phyloP scores from a whole-genome alignment of 2,797 vertebrate species.

The Rhinophrynus dorsalis region DNA sequence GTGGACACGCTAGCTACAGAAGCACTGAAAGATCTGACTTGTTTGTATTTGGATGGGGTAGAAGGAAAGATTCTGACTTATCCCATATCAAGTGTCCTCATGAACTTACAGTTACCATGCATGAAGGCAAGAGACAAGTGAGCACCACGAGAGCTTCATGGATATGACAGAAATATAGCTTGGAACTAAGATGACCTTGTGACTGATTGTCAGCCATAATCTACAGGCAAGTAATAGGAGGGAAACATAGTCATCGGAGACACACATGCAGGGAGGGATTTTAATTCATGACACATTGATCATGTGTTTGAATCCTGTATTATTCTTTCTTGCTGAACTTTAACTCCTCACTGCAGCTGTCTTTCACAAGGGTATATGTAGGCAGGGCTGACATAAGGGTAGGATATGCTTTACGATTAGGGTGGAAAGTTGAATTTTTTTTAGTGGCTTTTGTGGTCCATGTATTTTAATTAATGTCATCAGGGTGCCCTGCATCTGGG shows the following conservation, averaged over 20 bases:
- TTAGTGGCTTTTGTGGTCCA: no score
- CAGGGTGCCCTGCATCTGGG: no score
- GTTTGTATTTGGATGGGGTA: constrained; percentile 13
- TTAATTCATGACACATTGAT: constrained; percentile 37
- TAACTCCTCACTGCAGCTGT: constrained; percentile 22
- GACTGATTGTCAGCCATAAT: constrained; percentile 9
- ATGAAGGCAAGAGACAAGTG: constrained; percentile 22
- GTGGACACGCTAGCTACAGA: constrained; percentile 20
- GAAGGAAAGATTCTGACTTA: constrained; percentile 3
- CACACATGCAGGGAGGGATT: constrained; percentile 14
- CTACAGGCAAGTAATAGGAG: neutral
- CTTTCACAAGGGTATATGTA: neutral
- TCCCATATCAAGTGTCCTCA: constrained; percentile 14
- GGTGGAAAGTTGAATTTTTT: no score
- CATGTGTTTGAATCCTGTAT: constrained; percentile 22
- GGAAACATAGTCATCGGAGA: constrained; percentile 19
- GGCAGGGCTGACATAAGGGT: neutral
- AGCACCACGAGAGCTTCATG: constrained; percentile 20
- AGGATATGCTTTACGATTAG: neutral
- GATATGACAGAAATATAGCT: constrained; percentile 36
- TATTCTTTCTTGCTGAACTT: neutral
- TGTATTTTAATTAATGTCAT: no score
- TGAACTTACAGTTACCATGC: constrained; percentile 16
- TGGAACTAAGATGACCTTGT: constrained; percentile 19
- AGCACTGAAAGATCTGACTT: constrained; percentile 13